Evolutionary conservation across 37 sponge, comb jelly and placozoan species (phyloP).

Genomic region (Geodia barretti): DNA sequence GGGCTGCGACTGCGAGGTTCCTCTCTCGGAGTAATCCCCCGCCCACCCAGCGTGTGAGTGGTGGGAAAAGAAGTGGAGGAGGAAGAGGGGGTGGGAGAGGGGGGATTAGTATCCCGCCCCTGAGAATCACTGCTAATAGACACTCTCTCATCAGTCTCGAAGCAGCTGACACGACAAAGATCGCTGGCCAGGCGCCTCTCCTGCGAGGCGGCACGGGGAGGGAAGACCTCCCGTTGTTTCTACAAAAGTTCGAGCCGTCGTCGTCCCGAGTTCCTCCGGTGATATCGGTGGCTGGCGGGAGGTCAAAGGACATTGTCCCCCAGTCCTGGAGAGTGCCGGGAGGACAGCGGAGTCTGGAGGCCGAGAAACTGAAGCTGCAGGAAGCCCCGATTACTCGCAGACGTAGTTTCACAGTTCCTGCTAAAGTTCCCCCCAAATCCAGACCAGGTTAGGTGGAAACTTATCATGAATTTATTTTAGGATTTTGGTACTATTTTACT

Average conservation of each 20-base stretch:
- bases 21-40: conserved; percentile 7
- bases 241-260: neutral
- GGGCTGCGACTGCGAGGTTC: neutral
- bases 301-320: neutral
- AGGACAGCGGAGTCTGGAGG: too few relatives aligned
- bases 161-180: neutral
- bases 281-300: neutral
- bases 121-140: neutral
- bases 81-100: neutral
- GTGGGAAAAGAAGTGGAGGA: neutral
- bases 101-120: neutral
- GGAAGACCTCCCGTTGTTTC: neutral
- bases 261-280: neutral
- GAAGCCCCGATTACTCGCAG: neutral
- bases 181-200: neutral
- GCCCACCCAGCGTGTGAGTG: neutral
- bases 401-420: neutral
- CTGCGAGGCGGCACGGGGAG: neutral
- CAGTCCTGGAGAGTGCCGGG: neutral
- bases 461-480: neutral
- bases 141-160: neutral
- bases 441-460: neutral
- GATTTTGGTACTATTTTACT: too few relatives aligned
- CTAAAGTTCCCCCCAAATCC: neutral
- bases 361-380: neutral